These are phyloP conservation scores for Maconellicoccus hirsutus DNA, from an alignment of 1,140 invertebrate genomes.

Conservation along the genomic window DNA sequence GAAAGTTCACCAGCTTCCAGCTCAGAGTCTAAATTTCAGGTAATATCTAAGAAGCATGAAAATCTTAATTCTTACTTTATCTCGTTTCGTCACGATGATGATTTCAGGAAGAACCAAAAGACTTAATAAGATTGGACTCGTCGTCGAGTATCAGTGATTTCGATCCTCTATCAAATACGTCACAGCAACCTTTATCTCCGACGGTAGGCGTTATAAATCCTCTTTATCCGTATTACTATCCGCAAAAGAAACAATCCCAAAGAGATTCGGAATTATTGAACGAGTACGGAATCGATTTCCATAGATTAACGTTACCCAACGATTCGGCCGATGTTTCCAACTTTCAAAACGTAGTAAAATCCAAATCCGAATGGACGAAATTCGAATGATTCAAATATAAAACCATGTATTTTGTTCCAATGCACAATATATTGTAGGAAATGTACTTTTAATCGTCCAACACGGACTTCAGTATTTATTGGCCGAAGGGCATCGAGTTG, in stretches of 20 bases:
- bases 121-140: constrained; percentile 48
- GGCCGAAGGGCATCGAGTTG: no score
- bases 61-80: constrained; percentile 23
- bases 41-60: neutral
- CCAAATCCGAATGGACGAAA: constrained; percentile 31
- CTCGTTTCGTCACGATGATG: no score
- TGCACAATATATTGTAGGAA: no score
- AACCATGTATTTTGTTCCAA: no score
- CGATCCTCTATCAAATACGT: constrained; percentile 41
- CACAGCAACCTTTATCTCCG: constrained; percentile 27
- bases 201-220: constrained; percentile 44
- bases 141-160: constrained; percentile 44
- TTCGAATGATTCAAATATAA: constrained; percentile 33
- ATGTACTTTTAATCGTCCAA: no score
- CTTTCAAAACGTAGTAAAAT: constrained; percentile 24
- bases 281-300: constrained; percentile 33
- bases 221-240: constrained; percentile 45
- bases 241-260: constrained; percentile 28
- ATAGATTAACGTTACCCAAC: constrained; percentile 25
- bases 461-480: no score
- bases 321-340: neutral
- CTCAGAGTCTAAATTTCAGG: neutral
- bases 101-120: constrained; percentile 26
- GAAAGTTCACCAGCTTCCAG: neutral
- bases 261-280: constrained; percentile 29